Evolutionary conservation across 2,797 vertebrate genomes (phyloP).

Genomic region (Mionectes olivaceus): DNA sequence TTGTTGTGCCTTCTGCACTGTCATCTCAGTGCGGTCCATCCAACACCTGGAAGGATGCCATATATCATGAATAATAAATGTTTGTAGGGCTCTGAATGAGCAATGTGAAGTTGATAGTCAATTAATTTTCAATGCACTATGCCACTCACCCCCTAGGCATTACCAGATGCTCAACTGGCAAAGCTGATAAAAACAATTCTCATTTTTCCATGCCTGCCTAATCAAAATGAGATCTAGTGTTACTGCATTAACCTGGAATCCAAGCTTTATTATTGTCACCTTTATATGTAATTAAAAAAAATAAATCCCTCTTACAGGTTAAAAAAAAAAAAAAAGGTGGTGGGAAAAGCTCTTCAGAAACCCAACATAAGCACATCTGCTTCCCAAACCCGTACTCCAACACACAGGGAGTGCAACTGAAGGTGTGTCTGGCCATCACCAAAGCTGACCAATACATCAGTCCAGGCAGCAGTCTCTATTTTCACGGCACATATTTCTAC

Average conservation of each 20-base stretch:
- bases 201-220: neutral
- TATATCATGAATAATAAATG: neutral
- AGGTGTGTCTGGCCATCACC: neutral
- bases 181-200: neutral
- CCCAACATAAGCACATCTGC: neutral
- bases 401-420: neutral
- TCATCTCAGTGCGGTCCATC: neutral
- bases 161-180: conserved; percentile 40
- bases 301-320: neutral
- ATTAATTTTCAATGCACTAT: conserved; percentile 25
- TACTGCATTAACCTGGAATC: neutral
- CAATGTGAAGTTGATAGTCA: conserved; percentile 8
- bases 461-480: neutral
- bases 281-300: neutral
- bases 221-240: neutral
- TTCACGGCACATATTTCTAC: neutral
- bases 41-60: neutral
- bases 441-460: neutral
- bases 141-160: neutral
- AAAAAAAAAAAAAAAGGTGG: neutral
- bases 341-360: neutral
- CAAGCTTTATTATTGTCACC: neutral
- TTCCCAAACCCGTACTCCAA: neutral
- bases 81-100: neutral
- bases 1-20: neutral